Evolutionary conservation across 2,113 vertebrate genomes (phyloP).

Genomic region (Perca flavescens): DNA sequence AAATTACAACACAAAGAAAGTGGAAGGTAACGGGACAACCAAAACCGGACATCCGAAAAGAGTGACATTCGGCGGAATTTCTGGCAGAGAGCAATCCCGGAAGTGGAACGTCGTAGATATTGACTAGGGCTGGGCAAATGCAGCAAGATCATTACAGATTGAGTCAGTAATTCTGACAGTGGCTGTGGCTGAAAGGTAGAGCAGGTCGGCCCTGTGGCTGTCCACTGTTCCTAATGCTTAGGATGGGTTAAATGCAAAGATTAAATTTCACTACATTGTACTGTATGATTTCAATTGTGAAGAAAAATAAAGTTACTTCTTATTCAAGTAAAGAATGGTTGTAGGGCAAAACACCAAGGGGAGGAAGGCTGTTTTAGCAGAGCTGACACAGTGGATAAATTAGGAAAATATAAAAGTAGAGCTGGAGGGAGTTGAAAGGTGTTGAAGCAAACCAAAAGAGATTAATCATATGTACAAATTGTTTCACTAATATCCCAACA

Average conservation of each 20-base stretch:
- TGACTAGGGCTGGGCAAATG: constrained; percentile 2
- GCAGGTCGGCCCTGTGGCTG: too few relatives aligned
- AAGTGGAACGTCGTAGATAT: too few relatives aligned
- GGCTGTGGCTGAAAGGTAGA: too few relatives aligned
- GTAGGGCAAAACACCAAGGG: constrained; percentile 11
- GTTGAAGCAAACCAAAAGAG: constrained; percentile 35
- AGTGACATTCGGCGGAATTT: too few relatives aligned
- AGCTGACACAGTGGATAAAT: constrained; percentile 7
- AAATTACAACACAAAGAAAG: too few relatives aligned
- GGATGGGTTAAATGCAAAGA: too few relatives aligned
- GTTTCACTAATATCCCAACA: constrained; percentile 26
- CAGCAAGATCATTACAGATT: constrained; percentile 2
- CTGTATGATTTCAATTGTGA: too few relatives aligned
- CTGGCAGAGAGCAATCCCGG: too few relatives aligned
- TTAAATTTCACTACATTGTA: too few relatives aligned
- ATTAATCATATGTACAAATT: constrained; percentile 32
- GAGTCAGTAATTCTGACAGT: background rate
- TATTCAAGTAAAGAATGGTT: constrained; percentile 14
- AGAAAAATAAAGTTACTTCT: background rate
- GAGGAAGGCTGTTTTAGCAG: background rate
- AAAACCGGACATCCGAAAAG: too few relatives aligned
- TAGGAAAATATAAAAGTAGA: background rate
- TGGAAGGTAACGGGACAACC: too few relatives aligned
- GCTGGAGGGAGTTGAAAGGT: constrained; percentile 3
- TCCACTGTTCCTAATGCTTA: too few relatives aligned